These are phyloP conservation scores for Xanthia togata DNA, from an alignment of 2,888 invertebrate species.

Conservation along the genomic window DNA sequence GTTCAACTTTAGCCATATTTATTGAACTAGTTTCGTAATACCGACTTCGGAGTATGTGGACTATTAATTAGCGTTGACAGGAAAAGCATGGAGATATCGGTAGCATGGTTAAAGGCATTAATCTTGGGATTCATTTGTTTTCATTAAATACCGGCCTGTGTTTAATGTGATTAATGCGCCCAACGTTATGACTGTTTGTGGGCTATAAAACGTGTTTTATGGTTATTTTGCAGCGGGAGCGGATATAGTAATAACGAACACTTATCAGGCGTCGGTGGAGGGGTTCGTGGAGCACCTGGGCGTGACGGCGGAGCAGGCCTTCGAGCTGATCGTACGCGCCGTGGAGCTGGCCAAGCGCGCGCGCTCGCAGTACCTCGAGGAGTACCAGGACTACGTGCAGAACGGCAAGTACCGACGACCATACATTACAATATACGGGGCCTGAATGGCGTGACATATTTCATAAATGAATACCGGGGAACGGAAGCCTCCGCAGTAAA, in stretches of 20 bases:
- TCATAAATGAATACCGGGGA: slow-evolving; percentile 55
- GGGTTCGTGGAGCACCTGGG: slow-evolving; percentile 94
- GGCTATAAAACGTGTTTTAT: slow-evolving; percentile 60
- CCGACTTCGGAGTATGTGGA: slow-evolving; percentile 70
- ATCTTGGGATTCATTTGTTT: slow-evolving; percentile 80
- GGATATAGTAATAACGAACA: slow-evolving; percentile 96
- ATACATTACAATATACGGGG: slow-evolving; percentile 37
- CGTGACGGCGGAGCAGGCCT: slow-evolving; percentile 92
- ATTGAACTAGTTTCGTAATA: slow-evolving; percentile 82
- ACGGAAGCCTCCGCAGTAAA: slow-evolving; percentile 57
- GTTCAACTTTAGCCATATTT: slow-evolving; percentile 82
- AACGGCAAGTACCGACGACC: slow-evolving; percentile 73
- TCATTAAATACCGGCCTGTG: slow-evolving; percentile 71
- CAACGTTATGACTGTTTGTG: slow-evolving; percentile 63
- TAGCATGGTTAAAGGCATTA: slow-evolving; percentile 74
- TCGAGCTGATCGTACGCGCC: slow-evolving; percentile 93
- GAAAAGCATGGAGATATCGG: slow-evolving; percentile 74
- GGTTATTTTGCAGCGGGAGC: slow-evolving; percentile 93
- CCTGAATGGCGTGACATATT: slow-evolving; percentile 60
- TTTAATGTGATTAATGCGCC: slow-evolving; percentile 75
- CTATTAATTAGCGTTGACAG: slow-evolving; percentile 73
- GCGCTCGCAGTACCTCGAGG: slow-evolving; percentile 91
- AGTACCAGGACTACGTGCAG: slow-evolving; percentile 85
- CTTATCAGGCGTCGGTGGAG: slow-evolving; percentile 96
- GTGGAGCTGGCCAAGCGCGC: slow-evolving; percentile 94